Percentiles rank a stretch among this genome's conserved stretches.
Conservation (phyloP, 2,113 vertebrate genomes). For the Fulica atra region DNA sequence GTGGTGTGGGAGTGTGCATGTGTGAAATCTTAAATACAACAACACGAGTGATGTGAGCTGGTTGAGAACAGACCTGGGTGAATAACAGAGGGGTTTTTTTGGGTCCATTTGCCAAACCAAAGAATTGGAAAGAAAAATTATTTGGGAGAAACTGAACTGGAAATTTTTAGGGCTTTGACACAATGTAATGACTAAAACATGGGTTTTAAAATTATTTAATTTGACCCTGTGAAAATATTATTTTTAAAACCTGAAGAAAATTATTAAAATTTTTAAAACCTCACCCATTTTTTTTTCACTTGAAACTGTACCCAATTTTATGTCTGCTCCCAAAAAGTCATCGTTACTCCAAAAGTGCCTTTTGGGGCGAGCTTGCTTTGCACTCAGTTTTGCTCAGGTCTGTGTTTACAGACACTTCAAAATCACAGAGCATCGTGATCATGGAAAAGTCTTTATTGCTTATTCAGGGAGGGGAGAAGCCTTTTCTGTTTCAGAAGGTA, state of each 20-base stretch:
- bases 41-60: not conserved
- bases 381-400: not conserved
- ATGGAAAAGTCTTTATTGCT: not conserved
- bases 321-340: not conserved
- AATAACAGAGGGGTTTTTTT: not conserved
- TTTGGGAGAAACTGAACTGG: not conserved
- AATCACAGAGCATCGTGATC: not conserved
- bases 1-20: conserved; percentile 2
- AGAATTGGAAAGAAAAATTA: not conserved
- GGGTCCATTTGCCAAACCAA: not conserved
- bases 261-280: not conserved
- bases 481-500: not conserved
- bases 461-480: not conserved
- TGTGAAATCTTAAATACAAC: conserved; percentile 28
- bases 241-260: not conserved
- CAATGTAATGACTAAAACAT: not conserved
- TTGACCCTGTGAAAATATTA: not conserved
- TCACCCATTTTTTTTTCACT: not conserved
- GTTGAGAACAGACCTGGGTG: conserved; percentile 6
- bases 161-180: not conserved
- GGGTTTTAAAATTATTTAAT: not conserved
- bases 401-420: not conserved
- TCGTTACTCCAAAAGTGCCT: not conserved
- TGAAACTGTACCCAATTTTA: not conserved
- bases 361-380: not conserved